Evolutionary conservation across 2,888 invertebrate genomes (phyloP).

Genomic region (Mythimna vitellina): DNA sequence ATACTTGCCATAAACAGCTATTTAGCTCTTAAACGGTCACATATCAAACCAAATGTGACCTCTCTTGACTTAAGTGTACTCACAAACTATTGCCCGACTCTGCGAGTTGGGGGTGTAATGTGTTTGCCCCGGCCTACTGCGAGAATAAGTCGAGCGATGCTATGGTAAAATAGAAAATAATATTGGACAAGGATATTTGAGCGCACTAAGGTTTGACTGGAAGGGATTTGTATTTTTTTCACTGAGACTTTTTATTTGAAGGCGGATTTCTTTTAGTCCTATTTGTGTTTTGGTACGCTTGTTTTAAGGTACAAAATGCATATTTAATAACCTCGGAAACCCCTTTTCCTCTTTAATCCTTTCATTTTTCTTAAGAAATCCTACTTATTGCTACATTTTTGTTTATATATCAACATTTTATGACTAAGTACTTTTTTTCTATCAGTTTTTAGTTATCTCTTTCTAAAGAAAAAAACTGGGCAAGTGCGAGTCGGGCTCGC

Average conservation of each 20-base stretch:
- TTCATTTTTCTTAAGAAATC: not conserved
- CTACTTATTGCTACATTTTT: not conserved
- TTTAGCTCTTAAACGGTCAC: slow-evolving; percentile 31
- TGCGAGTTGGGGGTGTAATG: slow-evolving; percentile 55
- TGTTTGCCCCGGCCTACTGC: slow-evolving; percentile 57
- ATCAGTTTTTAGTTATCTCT: not conserved
- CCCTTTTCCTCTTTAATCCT: not conserved
- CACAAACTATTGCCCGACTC: slow-evolving; percentile 46
- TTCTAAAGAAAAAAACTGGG: too few relatives aligned
- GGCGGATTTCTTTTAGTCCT: not conserved
- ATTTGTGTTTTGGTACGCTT: not conserved
- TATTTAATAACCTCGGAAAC: too few relatives aligned
- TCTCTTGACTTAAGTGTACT: slow-evolving; percentile 42
- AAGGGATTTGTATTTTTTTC: not conserved
- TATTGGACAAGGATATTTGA: slow-evolving; percentile 46
- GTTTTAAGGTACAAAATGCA: not conserved
- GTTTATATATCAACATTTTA: not conserved
- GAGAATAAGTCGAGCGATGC: slow-evolving; percentile 62
- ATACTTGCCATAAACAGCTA: not conserved
- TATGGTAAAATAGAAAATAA: slow-evolving; percentile 69
- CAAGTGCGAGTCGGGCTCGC: too few relatives aligned
- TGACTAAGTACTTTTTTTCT: not conserved
- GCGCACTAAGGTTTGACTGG: slow-evolving; percentile 11
- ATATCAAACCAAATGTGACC: slow-evolving; percentile 35
- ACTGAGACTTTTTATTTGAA: not conserved